A percentile compares a stretch with the other conserved stretches of the same genome.
Conservation (phyloP, 2,888 invertebrate genomes). For the Cabera pusaria region DNA sequence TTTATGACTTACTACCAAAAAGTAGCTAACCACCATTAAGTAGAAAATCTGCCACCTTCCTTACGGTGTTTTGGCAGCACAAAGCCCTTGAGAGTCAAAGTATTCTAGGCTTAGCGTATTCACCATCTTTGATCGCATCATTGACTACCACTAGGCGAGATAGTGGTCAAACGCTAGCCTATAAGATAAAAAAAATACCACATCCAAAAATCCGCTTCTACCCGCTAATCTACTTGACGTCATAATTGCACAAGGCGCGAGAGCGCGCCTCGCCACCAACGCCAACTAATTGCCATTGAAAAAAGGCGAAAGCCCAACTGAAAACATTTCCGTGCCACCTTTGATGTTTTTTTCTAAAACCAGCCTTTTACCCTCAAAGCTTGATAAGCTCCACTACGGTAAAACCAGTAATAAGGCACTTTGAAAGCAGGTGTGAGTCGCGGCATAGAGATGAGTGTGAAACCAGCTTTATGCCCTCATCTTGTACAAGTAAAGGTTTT, state of each 20-base stretch:
- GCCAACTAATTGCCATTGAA: constrained; percentile 84
- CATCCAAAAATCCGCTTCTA: constrained; percentile 30
- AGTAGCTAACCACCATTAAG: no score
- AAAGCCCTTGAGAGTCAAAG: no score
- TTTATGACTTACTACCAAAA: no score
- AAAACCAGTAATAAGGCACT: constrained; percentile 77
- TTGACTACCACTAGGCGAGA: no score
- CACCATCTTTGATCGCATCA: no score
- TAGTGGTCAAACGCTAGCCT: no score
- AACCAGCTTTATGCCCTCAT: constrained; percentile 47
- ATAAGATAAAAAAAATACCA: no score
- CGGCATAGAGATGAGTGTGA: constrained; percentile 58
- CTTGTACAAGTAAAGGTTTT: constrained; percentile 52
- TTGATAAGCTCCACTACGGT: constrained; percentile 78
- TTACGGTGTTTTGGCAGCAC: no score
- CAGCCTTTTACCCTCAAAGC: constrained; percentile 62
- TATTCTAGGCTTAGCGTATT: no score
- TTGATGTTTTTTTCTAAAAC: constrained; percentile 72
- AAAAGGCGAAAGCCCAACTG: constrained; percentile 82
- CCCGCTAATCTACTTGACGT: constrained; percentile 53
- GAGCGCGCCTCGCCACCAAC: constrained; percentile 65
- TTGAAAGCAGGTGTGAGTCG: constrained; percentile 70
- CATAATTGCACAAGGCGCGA: constrained; percentile 77
- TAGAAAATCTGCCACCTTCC: no score
- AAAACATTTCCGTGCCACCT: constrained; percentile 73